Conservation (phyloP, 2,888 invertebrate species). For the Aphodius granarius region DNA sequence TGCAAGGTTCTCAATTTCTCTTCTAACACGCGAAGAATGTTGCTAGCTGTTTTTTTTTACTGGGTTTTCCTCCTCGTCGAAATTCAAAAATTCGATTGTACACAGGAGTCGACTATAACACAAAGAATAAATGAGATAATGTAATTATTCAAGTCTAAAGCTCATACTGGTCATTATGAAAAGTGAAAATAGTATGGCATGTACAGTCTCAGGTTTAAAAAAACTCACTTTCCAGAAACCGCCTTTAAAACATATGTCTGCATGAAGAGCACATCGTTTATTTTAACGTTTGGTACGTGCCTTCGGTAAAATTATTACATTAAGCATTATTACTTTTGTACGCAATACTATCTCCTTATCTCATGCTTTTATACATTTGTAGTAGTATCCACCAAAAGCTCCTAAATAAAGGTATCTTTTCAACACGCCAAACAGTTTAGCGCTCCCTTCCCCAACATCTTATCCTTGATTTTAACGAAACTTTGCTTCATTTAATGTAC, state of each 20-base stretch:
- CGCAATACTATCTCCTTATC: background rate
- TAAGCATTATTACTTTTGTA: background rate
- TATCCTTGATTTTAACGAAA: background rate
- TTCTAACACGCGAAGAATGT: constrained; percentile 4
- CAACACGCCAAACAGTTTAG: background rate
- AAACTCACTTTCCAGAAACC: background rate
- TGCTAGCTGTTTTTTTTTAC: background rate
- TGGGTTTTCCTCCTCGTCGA: constrained; percentile 1
- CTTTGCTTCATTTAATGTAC: background rate
- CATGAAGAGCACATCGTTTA: no score
- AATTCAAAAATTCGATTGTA: constrained; percentile 8
- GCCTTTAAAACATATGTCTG: background rate
- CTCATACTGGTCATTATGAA: background rate
- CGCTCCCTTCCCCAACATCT: background rate
- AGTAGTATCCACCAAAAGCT: background rate
- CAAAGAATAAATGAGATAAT: background rate
- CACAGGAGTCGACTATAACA: constrained; percentile 11
- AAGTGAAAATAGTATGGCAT: background rate
- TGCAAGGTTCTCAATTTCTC: background rate
- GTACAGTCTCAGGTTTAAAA: background rate
- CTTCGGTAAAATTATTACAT: background rate
- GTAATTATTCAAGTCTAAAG: background rate
- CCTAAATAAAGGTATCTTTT: background rate
- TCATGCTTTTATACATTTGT: background rate
- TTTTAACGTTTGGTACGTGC: background rate